Percentiles rank a stretch among this genome's conserved stretches.
These are phyloP conservation scores for Poeciliopsis gracilis DNA, from an alignment of 2,797 vertebrate species.

Conservation along the genomic window DNA sequence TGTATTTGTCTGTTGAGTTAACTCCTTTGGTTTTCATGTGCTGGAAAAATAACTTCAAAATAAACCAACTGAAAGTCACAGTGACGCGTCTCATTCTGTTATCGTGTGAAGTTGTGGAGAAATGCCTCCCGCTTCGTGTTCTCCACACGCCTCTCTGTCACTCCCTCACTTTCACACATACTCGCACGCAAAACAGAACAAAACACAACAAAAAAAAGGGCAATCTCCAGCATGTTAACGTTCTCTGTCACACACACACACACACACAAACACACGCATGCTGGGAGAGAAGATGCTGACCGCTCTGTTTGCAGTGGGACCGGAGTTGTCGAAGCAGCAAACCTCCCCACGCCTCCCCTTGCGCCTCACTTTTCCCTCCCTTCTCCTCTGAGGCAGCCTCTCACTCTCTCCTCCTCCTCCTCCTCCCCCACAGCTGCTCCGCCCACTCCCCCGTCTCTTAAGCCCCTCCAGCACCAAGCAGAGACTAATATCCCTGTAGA, in stretches of 20 bases:
- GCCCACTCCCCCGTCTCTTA: conserved; percentile 1
- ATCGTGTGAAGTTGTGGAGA: conserved; percentile 39
- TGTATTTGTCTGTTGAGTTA: conserved; percentile 46
- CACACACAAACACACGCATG: not conserved
- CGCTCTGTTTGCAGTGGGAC: conserved; percentile 65
- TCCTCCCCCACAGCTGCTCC: conserved; percentile 20
- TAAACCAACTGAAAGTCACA: conserved; percentile 55
- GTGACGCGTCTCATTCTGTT: conserved; percentile 45
- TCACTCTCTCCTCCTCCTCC: conserved; percentile 41
- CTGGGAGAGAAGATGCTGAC: conserved; percentile 66
- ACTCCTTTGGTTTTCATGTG: conserved; percentile 54
- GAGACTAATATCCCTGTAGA: conserved; percentile 71
- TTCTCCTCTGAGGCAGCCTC: conserved; percentile 27
- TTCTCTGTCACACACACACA: conserved; percentile 10
- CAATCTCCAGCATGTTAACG: conserved; percentile 42
- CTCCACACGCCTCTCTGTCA: conserved; percentile 35
- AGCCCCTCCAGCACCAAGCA: conserved; percentile 48
- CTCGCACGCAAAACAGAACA: conserved; percentile 20
- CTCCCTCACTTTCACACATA: conserved; percentile 54
- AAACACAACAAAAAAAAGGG: conserved; percentile 44
- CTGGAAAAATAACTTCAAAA: conserved; percentile 54
- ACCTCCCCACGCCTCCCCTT: conserved; percentile 29
- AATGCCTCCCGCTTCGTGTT: conserved; percentile 45
- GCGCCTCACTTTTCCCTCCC: not conserved
- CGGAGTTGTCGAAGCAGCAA: conserved; percentile 75